Conservation (phyloP, 2,888 invertebrate species). For the Margaritifera margaritifera region DNA sequence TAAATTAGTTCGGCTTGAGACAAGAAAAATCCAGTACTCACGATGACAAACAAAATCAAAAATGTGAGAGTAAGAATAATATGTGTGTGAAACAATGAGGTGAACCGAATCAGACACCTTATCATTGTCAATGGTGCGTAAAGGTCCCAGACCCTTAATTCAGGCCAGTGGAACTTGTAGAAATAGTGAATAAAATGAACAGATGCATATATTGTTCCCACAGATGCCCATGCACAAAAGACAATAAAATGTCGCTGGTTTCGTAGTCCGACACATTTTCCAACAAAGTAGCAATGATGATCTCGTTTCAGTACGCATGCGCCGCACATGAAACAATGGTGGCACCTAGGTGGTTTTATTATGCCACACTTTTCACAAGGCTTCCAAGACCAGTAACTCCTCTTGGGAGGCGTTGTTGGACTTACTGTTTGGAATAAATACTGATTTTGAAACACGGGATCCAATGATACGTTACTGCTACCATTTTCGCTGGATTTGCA, state of each 20-base stretch:
- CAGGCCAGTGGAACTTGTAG: slow-evolving; percentile 4
- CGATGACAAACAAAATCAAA: slow-evolving; percentile 24
- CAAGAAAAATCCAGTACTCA: slow-evolving; percentile 23
- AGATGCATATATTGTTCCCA: slow-evolving; percentile 24
- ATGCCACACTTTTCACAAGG: slow-evolving; percentile 58
- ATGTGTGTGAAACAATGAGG: slow-evolving; percentile 5
- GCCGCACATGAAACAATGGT: slow-evolving; percentile 66
- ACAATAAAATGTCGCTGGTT: slow-evolving; percentile 67
- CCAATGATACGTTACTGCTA: too few relatives aligned
- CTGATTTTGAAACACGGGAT: too few relatives aligned
- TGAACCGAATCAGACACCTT: slow-evolving; percentile 15
- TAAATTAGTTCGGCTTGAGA: slow-evolving; percentile 18
- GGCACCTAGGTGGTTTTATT: slow-evolving; percentile 63
- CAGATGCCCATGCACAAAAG: slow-evolving; percentile 57
- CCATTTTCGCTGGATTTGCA: too few relatives aligned
- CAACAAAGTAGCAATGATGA: slow-evolving; percentile 69
- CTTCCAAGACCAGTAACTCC: slow-evolving; percentile 69
- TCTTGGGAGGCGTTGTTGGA: slow-evolving; percentile 15
- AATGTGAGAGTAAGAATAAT: slow-evolving; percentile 22
- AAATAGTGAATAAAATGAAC: slow-evolving; percentile 21
- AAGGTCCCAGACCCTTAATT: slow-evolving; percentile 13
- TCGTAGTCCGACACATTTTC: slow-evolving; percentile 62
- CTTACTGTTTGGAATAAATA: too few relatives aligned
- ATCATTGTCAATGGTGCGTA: slow-evolving; percentile 23
- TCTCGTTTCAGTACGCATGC: slow-evolving; percentile 66